Percentiles rank a stretch among this genome's conserved stretches.
phyloP scores from a whole-genome alignment of 1,140 invertebrate genomes.

The Heliothis subflexa region DNA sequence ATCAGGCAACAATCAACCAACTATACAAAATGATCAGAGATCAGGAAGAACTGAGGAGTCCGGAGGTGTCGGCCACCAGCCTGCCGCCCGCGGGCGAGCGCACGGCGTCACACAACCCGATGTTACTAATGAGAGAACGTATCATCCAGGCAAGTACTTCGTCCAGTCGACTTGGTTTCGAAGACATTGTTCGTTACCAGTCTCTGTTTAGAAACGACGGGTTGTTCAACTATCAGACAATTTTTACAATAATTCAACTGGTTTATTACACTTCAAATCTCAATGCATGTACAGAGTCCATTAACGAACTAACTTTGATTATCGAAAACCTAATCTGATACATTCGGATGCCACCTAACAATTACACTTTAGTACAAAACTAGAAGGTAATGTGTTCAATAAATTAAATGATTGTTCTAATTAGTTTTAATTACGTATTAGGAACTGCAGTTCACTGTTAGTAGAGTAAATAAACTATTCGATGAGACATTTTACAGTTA shows the following conservation, averaged over 20 bases:
- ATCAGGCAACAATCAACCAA: background rate
- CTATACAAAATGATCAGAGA: conserved; percentile 11
- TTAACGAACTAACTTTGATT: conserved; percentile 32
- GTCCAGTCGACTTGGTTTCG: conserved; percentile 37
- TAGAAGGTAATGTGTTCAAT: conserved; percentile 67
- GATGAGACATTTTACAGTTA: conserved; percentile 53
- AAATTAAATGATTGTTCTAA: conserved; percentile 69
- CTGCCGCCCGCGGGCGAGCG: conserved; percentile 42
- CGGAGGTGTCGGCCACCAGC: conserved; percentile 27
- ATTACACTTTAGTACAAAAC: conserved; percentile 64
- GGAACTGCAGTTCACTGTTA: conserved; percentile 79
- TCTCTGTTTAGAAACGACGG: conserved; percentile 70
- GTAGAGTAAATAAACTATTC: conserved; percentile 69
- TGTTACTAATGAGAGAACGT: conserved; percentile 71
- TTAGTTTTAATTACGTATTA: conserved; percentile 74
- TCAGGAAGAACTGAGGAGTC: background rate
- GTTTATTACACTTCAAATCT: conserved; percentile 61
- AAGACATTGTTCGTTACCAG: conserved; percentile 50
- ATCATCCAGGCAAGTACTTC: conserved; percentile 54
- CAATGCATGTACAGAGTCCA: conserved; percentile 61
- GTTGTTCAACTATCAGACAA: conserved; percentile 56
- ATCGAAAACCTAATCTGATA: conserved; percentile 36
- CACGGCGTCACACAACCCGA: conserved; percentile 62
- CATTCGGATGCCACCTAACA: conserved; percentile 61
- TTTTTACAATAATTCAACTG: conserved; percentile 38